phyloP scores from a whole-genome alignment of 2,888 invertebrate genomes.

The Schizaphis graminum region DNA sequence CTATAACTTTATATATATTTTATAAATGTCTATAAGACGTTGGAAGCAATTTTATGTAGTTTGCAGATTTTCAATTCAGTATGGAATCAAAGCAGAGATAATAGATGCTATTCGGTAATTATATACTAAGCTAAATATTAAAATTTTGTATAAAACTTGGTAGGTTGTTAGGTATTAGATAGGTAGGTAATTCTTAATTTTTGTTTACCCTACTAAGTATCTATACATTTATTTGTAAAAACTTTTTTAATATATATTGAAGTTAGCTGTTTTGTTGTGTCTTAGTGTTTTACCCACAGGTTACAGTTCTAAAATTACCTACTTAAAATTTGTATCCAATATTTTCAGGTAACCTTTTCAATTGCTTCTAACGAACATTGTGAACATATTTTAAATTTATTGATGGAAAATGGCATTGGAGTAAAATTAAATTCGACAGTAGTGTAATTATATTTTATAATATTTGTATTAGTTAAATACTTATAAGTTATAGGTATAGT shows the following conservation, averaged over 20 bases:
- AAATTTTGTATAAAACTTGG: not conserved
- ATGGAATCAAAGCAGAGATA: constrained; percentile 74
- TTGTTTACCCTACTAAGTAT: not conserved
- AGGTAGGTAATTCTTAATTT: not conserved
- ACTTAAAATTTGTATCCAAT: not conserved
- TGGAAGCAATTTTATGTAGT: constrained; percentile 74
- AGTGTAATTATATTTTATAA: constrained; percentile 67
- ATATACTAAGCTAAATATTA: not conserved
- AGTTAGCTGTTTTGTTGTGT: not conserved
- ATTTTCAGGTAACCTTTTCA: constrained; percentile 75
- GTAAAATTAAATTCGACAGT: constrained; percentile 75
- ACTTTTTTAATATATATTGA: not conserved
- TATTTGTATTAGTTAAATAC: not conserved
- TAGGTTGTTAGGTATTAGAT: not conserved
- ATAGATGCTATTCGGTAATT: constrained; percentile 73
- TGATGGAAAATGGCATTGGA: constrained; percentile 77
- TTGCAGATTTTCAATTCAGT: constrained; percentile 75
- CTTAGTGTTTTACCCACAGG: not conserved
- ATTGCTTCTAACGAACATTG: constrained; percentile 75
- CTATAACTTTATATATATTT: not conserved
- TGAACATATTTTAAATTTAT: constrained; percentile 75
- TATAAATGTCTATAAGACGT: constrained; percentile 70
- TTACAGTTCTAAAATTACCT: not conserved
- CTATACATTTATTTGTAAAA: not conserved
- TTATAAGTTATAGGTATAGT: not conserved